Percentiles rank a stretch among this genome's conserved stretches.
Evolutionary conservation across 2,113 vertebrate species (phyloP).

Genomic region (Cyanoderma ruficeps): DNA sequence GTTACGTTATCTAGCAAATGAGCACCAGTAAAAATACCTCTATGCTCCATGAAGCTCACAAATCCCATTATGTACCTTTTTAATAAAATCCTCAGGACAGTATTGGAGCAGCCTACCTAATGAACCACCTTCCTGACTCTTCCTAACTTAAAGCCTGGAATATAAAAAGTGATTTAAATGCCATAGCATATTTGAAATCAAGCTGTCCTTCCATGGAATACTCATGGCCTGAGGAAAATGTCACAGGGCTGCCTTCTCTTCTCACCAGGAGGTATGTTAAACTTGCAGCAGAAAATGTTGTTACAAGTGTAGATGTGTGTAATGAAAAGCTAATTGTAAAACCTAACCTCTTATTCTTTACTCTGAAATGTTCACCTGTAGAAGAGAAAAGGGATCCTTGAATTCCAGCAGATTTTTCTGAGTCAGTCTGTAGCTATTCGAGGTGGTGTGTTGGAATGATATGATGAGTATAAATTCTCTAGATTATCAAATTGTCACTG

Average conservation of each 20-base stretch:
- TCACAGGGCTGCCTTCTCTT: constrained; percentile 62
- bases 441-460: not conserved
- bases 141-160: constrained; percentile 62
- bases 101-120: constrained; percentile 64
- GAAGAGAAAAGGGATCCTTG: not conserved
- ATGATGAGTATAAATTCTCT: not conserved
- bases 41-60: constrained; percentile 49
- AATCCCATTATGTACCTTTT: constrained; percentile 66
- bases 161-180: constrained; percentile 60
- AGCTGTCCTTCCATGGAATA: constrained; percentile 57
- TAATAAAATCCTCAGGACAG: constrained; percentile 67
- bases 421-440: not conserved
- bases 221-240: constrained; percentile 60
- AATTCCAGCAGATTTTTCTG: not conserved
- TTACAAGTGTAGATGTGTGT: not conserved
- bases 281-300: constrained; percentile 4
- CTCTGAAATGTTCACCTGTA: not conserved
- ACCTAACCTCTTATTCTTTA: not conserved
- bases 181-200: constrained; percentile 62
- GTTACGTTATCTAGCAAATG: not conserved
- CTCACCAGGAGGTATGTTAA: constrained; percentile 62
- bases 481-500: not conserved
- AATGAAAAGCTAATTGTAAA: constrained; percentile 1
- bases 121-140: constrained; percentile 62
- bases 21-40: not conserved